Conservation (phyloP, 1,140 invertebrate genomes). For the Sinonovacula constricta region DNA sequence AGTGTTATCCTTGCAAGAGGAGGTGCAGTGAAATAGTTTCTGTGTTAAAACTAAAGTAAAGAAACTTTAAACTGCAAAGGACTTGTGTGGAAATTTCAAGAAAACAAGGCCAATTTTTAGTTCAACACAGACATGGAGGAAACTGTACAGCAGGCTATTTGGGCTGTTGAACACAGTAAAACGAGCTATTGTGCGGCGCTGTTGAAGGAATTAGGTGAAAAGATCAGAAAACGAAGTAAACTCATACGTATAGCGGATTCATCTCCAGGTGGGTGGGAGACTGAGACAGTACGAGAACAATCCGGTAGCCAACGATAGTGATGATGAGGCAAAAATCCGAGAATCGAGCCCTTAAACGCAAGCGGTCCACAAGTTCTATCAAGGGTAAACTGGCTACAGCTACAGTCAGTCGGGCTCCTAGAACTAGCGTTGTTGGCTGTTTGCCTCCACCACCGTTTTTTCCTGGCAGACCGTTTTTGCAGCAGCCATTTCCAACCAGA, state of each 20-base stretch:
- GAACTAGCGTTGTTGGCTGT: too few relatives aligned
- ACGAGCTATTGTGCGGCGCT: background rate
- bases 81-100: conserved; percentile 24
- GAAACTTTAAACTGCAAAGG: conserved; percentile 15
- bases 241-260: background rate
- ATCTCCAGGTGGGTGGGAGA: background rate
- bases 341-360: background rate
- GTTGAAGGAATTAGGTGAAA: background rate
- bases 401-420: background rate
- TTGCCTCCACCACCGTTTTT: background rate
- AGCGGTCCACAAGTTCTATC: background rate
- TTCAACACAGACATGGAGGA: conserved; percentile 19
- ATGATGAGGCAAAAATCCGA: background rate
- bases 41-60: conserved; percentile 17
- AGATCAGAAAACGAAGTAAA: conserved; percentile 5
- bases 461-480: background rate
- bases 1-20: background rate
- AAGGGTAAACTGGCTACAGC: background rate
- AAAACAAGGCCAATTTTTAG: conserved; percentile 8
- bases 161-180: background rate
- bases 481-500: background rate
- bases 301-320: background rate
- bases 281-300: background rate
- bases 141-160: background rate
- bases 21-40: conserved; percentile 3